Conservation (phyloP, 2,888 invertebrate genomes). For the Saturnia pavonia region DNA sequence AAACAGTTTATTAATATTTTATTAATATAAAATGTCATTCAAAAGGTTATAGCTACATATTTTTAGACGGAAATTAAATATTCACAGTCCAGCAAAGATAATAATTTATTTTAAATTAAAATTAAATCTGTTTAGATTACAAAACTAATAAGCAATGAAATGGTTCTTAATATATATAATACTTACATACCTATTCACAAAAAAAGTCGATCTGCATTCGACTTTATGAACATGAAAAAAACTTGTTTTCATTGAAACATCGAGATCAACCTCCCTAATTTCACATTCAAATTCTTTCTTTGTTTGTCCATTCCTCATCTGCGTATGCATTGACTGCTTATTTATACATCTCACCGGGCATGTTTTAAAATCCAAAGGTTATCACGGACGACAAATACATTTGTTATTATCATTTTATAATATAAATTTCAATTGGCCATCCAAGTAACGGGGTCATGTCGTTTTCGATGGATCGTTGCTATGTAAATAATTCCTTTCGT, state of each 20-base stretch:
- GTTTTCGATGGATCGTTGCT: slow-evolving; percentile 62
- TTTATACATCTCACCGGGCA: slow-evolving; percentile 56
- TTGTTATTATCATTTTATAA: slow-evolving; percentile 71
- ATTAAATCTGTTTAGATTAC: neutral
- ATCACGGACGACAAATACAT: slow-evolving; percentile 66
- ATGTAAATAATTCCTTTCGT: slow-evolving; percentile 57
- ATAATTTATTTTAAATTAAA: neutral
- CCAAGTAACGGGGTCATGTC: slow-evolving; percentile 76
- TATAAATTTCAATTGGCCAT: slow-evolving; percentile 74
- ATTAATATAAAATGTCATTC: neutral
- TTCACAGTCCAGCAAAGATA: neutral
- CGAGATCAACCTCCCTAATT: slow-evolving; percentile 65
- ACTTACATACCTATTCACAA: slow-evolving; percentile 22
- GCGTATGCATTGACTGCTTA: slow-evolving; percentile 65
- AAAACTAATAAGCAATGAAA: neutral
- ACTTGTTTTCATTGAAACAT: slow-evolving; percentile 64
- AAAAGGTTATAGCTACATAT: neutral
- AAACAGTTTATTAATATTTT: neutral
- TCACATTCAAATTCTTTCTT: slow-evolving; percentile 72
- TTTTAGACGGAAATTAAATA: neutral
- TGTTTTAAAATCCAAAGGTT: slow-evolving; percentile 68
- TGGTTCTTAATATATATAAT: neutral
- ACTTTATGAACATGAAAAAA: slow-evolving; percentile 39
- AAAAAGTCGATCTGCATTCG: slow-evolving; percentile 32
- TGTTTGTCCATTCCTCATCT: slow-evolving; percentile 71